These are phyloP conservation scores for pig (Sus scrofa) DNA, from an alignment of 2,113 vertebrate genomes.

Conservation along the genomic window T2T-Sscrofa CM000826.6:140364001-140364500, in stretches of 20 bases:
- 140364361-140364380: neutral
- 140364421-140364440: constrained; percentile 5
- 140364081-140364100: neutral
- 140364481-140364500: neutral
- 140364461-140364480: neutral
- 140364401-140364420: neutral
- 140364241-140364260: neutral
- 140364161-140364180: neutral
- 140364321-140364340: neutral
- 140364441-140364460: neutral
- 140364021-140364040: neutral
- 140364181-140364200: neutral
- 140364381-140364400: neutral
- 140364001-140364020: constrained; percentile 39
- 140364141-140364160: neutral
- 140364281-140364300: neutral
- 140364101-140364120: neutral
- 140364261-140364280: neutral
- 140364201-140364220: neutral
- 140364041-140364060: neutral
- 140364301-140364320: neutral
- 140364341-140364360: neutral
- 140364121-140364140: neutral
- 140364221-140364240: neutral
- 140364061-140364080: constrained; percentile 48